Evolutionary conservation across 2,888 invertebrate species (phyloP), one percentile per base, ranked within the genome.

Genomic region (Hoplodrina blanda): DNA sequence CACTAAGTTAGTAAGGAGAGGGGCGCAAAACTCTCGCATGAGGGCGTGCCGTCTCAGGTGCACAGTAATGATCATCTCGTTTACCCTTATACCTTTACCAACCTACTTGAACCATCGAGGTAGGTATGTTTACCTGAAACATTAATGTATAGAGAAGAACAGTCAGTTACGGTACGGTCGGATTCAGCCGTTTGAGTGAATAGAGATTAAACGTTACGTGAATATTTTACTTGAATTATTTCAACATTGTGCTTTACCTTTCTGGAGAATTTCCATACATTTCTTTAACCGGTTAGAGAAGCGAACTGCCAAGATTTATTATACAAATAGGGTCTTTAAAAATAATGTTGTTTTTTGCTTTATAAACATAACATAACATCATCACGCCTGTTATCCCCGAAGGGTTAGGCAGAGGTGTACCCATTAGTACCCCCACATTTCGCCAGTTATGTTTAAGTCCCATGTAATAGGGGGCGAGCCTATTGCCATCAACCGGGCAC

Each of bases 11-110:
- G 5, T 15, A 71, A 44, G 30, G 6, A 19, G 13, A 25, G 17
- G 73, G 50, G 44, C 56, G 15, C 17, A n/a, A 56, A 53, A 54
- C 37, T 59, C 57, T 20, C 41, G 41, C 46, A 46, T 19, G 55
- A 52, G 53, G 60, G 52, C 20, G 41, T 10, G 41, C 61, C n/a
- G 61, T 67, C 62, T 66, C 85, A 84, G 82, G 82, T 87, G 83
- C 64, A 76, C 76, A 66, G 65, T 79, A 79, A 80, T 75, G 68
- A 84, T 80, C 68, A 63, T 73, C 79, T 77, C 81, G 69, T 83
- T 84, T 76, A 64, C 75, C 59, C 68, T 70, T 50, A 73, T 57
- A 73, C 59, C 60, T 62, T 67, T 66, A 66, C 63, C 65, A 75
- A 62, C 59, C 62, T 66, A 67, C 64, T 68, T 76, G 60, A 74